Evolutionary conservation across 2,888 invertebrate genomes (phyloP), one percentile per base, ranked within the genome.

Genomic region (Rapana venosa): DNA sequence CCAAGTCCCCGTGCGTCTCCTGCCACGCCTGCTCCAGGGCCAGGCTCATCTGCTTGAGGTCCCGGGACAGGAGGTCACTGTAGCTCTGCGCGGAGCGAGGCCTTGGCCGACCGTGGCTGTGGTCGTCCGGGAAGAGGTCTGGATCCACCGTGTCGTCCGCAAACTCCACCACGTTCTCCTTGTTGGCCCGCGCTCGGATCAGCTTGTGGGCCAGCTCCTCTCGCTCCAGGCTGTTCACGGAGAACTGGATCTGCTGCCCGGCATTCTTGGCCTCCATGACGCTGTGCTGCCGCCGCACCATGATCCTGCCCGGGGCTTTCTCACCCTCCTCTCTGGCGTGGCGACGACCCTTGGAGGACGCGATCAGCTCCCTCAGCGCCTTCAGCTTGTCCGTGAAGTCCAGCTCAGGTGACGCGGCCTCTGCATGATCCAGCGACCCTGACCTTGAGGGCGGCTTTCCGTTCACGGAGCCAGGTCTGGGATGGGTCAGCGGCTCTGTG

Each of bases 361-460:
- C 36, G 13, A 89, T 89, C 30, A 89, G 85, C 26, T 89, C 74
- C 47, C 74, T 83, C 35, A 89, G 77, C 15, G 89, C 89, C 56
- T 70, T 85, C 56, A 89, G 85, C 66, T 89, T 89, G 84, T 89
- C 89, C 8, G 89, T 84, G 70, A 89, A 89, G 20, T 89, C 89
- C 47, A 89, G 47, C 20, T 89, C 88, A 20, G 30, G 4, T 13
- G 70, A 36, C 20, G 22, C 56, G n/a, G 56, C n/a, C 47, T 58
- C 5, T 26, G 15, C 26, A n/a, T 26, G 0, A 1, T 17, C 20
- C 81, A 11, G 35, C 79, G 56, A 26, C 6, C 58, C 84, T 20
- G 81, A 0, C 35, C 81, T 35, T 36, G 35, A 35, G 8, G 36
- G 70, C 6, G 70, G 66, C 20, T 36, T 30, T 6, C 11, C 22